Base-by-base conservation (phyloP, 2,797 vertebrate genomes). In the Peromyscus nudipes region DNA sequence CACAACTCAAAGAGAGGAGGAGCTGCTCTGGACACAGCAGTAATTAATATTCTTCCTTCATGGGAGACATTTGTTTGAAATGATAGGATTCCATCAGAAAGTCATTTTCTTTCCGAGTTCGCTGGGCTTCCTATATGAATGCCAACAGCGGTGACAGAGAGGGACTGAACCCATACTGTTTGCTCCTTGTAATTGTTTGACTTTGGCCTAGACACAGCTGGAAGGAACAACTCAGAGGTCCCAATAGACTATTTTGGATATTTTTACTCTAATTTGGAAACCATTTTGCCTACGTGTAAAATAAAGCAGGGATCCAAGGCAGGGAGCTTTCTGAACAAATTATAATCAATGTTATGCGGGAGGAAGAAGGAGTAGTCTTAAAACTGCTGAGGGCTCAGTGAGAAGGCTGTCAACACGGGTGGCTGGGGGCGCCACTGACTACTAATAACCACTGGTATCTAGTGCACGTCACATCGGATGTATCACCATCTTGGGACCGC, bases 51-150 rank as follows among this genome's bases (percentile, higher is more conserved):
- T 81, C 96, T 82, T 91, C 43, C 76, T 31, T 81, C 71, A 49
- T 92, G 94, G 64, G 93, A 87, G 60, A 49, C 64, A 71, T 62
- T 19, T 21, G 1, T 83, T 96, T 98, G 91, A 96, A 95, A 94
- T 85, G 19, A 34, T 21, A 88, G 4, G 82, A 96, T 31, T 73
- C 83, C 73, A 85, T 92, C 96, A 64, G 77, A 85, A 95, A 96
- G 83, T 82, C 93, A 82, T 85, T 90, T 88, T 69, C 93, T 67
- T 40, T 84, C 77, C 57, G 40, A 40, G 92, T 81, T 29, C 81
- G 62, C 81, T 4, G 85, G 69, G 79, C n/a, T 64, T 91, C 84
- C 82, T 31, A 4, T 0, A 14, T 31, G 97, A 85, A 96, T 89
- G 86, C 95, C 84, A 92, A 92, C 77, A 85, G 2, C 0, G 2